phyloP scores from a whole-genome alignment of 53 echinoderm and acorn worm species.

The Antedon mediterranea region DNA sequence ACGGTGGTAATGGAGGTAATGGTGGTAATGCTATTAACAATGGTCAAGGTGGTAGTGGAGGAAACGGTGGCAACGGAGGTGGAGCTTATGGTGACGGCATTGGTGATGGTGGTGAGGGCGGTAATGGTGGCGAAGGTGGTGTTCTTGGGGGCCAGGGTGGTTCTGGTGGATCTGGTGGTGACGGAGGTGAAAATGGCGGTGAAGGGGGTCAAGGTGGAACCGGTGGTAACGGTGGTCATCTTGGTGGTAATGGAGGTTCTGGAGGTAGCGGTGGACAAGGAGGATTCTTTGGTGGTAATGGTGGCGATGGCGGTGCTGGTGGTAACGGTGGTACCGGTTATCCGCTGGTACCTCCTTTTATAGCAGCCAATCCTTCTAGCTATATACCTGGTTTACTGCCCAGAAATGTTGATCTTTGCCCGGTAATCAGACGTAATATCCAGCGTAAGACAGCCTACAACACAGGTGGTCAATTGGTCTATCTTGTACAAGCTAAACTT shows the following conservation, averaged over 20 bases:
- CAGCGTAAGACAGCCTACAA: not conserved
- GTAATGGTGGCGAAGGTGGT: conserved; percentile 4
- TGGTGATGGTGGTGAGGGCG: not conserved
- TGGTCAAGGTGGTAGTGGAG: not conserved
- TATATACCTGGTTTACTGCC: not conserved
- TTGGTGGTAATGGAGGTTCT: not conserved
- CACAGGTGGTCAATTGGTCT: not conserved
- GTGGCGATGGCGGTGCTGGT: not conserved
- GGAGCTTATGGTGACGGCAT: not conserved
- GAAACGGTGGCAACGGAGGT: conserved; percentile 3
- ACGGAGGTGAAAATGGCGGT: not conserved
- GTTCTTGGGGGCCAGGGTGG: conserved; percentile 3
- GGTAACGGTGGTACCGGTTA: not conserved
- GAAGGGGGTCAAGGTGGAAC: not conserved
- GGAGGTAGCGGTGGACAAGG: not conserved
- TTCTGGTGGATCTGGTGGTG: not conserved
- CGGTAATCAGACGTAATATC: not conserved
- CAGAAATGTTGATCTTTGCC: not conserved
- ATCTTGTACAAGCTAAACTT: not conserved
- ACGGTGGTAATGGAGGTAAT: not conserved
- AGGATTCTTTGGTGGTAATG: not conserved
- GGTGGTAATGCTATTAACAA: not conserved
- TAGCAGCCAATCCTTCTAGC: not conserved
- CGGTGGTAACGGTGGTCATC: not conserved
- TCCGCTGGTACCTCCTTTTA: not conserved